phyloP scores from a whole-genome alignment of 1,140 invertebrate species.

The Euwallacea fornicatus region DNA sequence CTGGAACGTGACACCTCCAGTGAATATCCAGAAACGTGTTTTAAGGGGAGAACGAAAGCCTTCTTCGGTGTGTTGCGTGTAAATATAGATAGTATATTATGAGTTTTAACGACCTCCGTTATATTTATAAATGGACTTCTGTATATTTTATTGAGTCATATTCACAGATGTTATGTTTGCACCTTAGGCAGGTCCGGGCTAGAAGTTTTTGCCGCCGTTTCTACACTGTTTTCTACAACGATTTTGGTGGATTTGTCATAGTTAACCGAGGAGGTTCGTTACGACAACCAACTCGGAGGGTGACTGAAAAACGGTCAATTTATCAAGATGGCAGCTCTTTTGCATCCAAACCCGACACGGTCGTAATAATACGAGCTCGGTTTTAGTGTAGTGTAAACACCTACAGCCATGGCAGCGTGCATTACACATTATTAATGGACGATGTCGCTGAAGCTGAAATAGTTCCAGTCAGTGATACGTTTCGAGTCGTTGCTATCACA shows the following conservation, averaged over 20 bases:
- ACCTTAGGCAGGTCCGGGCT: no score
- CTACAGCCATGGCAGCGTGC: conserved; percentile 17
- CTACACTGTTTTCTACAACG: no score
- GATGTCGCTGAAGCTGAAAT: conserved; percentile 22
- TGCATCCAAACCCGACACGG: conserved; percentile 25
- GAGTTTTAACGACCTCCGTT: no score
- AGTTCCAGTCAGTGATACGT: conserved; percentile 15
- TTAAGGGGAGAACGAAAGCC: not conserved
- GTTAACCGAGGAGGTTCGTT: no score
- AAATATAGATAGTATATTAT: not conserved
- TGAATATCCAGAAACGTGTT: not conserved
- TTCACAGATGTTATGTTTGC: no score
- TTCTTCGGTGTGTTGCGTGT: not conserved
- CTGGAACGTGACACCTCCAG: not conserved
- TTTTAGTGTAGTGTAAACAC: conserved; percentile 30
- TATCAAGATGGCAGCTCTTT: conserved; percentile 24
- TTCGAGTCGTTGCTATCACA: conserved; percentile 12
- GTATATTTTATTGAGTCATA: no score
- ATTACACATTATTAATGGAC: conserved; percentile 33
- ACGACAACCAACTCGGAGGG: no score
- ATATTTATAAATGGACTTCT: no score
- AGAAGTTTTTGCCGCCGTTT: no score
- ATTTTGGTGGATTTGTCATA: no score
- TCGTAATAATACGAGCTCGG: conserved; percentile 15
- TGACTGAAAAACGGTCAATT: conserved; percentile 28